Percentiles rank a stretch among this genome's conserved stretches.
Evolutionary conservation across 2,113 vertebrate genomes (phyloP).

Genomic region (Ctenodactylus gundi): DNA sequence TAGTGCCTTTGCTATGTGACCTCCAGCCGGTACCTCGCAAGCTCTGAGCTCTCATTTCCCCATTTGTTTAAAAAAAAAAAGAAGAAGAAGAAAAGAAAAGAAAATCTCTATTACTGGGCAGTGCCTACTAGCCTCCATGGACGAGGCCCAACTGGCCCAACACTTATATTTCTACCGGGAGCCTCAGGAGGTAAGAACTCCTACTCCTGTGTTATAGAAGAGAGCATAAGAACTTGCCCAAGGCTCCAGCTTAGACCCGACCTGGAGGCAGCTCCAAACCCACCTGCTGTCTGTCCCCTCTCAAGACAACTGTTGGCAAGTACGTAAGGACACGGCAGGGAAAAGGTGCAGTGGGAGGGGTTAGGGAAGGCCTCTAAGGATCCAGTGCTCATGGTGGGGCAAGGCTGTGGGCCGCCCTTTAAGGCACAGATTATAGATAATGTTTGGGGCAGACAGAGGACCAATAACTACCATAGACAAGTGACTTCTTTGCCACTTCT

Average conservation of each 20-base stretch:
- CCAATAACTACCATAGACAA: accelerated
- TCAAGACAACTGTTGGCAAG: not conserved
- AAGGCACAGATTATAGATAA: not conserved
- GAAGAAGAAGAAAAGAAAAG: not conserved
- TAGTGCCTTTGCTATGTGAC: not conserved
- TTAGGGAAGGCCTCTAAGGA: not conserved
- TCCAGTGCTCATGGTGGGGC: not conserved
- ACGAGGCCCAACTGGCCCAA: not conserved
- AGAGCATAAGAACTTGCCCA: not conserved
- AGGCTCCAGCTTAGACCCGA: not conserved
- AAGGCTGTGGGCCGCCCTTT: not conserved
- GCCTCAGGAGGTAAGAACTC: not conserved
- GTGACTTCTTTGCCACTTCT: not conserved
- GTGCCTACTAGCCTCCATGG: not conserved
- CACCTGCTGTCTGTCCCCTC: not conserved
- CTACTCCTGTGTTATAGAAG: not conserved
- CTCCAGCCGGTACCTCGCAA: not conserved
- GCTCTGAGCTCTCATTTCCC: not conserved
- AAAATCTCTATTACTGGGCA: not conserved
- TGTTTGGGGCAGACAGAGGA: not conserved
- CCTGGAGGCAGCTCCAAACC: not conserved
- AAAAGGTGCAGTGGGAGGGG: not conserved
- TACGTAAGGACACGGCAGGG: not conserved
- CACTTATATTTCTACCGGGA: not conserved
- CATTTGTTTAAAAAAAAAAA: not conserved